Conservation (phyloP, 2,888 invertebrate species). For the Parnassius smintheus region DNA sequence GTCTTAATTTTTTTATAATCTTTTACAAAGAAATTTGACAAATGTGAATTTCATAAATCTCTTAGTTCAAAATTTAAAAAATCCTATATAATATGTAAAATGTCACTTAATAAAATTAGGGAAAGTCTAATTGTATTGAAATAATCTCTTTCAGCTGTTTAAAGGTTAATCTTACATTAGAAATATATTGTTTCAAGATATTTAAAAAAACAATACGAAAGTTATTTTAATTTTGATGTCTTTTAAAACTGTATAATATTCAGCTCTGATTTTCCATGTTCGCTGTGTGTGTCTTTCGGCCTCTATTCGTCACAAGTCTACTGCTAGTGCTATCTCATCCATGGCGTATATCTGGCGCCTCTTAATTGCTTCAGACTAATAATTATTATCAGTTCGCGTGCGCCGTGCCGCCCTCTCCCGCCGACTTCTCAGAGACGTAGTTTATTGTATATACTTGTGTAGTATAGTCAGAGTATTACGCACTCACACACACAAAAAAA, state of each 20-base stretch:
- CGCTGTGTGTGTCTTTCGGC: conserved; percentile 27
- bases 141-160: too few relatives aligned
- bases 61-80: too few relatives aligned
- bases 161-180: too few relatives aligned
- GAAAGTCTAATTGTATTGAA: too few relatives aligned
- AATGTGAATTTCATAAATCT: too few relatives aligned
- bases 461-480: conserved; percentile 26
- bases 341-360: conserved; percentile 76
- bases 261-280: neutral
- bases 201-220: too few relatives aligned
- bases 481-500: conserved; percentile 27
- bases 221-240: too few relatives aligned
- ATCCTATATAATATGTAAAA: too few relatives aligned
- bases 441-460: conserved; percentile 35
- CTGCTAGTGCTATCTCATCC: conserved; percentile 56
- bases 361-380: conserved; percentile 74
- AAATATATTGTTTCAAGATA: too few relatives aligned
- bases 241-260: neutral
- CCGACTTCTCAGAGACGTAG: conserved; percentile 54
- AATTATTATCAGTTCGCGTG: conserved; percentile 77
- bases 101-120: too few relatives aligned
- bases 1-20: too few relatives aligned
- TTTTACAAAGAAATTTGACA: too few relatives aligned
- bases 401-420: conserved; percentile 47
- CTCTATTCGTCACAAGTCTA: conserved; percentile 43